These are phyloP conservation scores for Amphiura filiformis DNA, from an alignment of 35 echinoderm and acorn worm genomes.

Conservation along the genomic window DNA sequence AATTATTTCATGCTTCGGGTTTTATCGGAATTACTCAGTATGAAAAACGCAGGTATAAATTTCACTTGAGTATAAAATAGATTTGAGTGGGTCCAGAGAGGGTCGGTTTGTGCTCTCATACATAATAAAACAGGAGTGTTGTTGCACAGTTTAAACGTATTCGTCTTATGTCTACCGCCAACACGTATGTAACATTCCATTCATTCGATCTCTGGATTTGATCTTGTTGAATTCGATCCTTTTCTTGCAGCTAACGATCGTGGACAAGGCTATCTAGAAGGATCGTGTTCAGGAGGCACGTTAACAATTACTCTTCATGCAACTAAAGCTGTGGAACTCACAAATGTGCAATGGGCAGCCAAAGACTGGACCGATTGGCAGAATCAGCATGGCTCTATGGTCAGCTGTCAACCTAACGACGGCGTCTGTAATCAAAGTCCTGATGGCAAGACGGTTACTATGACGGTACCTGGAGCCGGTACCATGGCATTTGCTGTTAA, in stretches of 20 bases:
- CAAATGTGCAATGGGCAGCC: constrained; percentile 81
- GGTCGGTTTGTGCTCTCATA: neutral
- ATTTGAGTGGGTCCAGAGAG: no score
- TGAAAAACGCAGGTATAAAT: no score
- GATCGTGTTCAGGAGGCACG: constrained; percentile 39
- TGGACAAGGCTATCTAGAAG: constrained; percentile 61
- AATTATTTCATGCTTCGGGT: no score
- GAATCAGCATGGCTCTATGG: neutral
- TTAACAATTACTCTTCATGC: constrained; percentile 38
- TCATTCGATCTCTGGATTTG: neutral
- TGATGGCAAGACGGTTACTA: constrained; percentile 52
- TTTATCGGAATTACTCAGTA: no score
- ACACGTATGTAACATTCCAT: neutral
- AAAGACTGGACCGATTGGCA: constrained; percentile 26
- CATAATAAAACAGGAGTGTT: neutral
- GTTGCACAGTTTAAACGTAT: neutral
- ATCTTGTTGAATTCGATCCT: neutral
- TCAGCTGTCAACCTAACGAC: neutral
- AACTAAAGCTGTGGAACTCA: constrained; percentile 72
- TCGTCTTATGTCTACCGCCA: no score
- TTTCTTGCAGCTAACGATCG: constrained; percentile 41
- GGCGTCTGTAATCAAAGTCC: constrained; percentile 27
- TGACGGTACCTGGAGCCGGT: constrained; percentile 34
- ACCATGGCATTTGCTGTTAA: constrained; percentile 65
- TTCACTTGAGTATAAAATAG: no score